Percentiles rank a stretch among this genome's conserved stretches.
Conservation (phyloP, 2,888 invertebrate species). For the Megastigmus dorsalis region DNA sequence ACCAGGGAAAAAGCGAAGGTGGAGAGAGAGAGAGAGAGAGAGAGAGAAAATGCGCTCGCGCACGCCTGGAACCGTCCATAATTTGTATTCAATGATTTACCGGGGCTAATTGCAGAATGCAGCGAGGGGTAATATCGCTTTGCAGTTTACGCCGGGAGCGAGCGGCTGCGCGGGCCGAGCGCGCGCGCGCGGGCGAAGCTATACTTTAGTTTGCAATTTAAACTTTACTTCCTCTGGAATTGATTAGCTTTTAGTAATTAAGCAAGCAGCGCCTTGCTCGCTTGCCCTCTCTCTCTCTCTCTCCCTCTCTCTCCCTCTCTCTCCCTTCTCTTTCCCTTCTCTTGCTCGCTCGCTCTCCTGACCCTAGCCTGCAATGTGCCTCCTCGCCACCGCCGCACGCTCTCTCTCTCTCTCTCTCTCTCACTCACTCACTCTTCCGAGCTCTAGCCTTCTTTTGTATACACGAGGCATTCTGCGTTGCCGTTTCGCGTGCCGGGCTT, state of each 20-base stretch:
- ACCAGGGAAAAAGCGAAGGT: too few relatives aligned
- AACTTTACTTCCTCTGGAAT: conserved; percentile 75
- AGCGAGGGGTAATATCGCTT: conserved; percentile 65
- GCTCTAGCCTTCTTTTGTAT: conserved; percentile 26
- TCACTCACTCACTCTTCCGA: conserved; percentile 27
- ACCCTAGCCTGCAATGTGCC: too few relatives aligned
- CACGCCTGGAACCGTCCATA: conserved; percentile 65
- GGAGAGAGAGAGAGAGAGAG: conserved; percentile 1
- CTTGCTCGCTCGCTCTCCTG: too few relatives aligned
- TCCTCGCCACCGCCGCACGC: conserved; percentile 46
- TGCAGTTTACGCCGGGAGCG: conserved; percentile 60
- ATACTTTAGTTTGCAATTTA: conserved; percentile 75
- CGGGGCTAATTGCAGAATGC: conserved; percentile 74
- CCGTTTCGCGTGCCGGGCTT: conserved; percentile 16
- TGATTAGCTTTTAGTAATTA: conserved; percentile 75
- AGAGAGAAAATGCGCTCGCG: too few relatives aligned
- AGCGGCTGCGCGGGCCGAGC: conserved; percentile 15
- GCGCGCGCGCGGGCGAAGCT: conserved; percentile 56
- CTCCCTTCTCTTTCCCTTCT: conserved; percentile 29
- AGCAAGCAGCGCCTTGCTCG: conserved; percentile 69
- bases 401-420: conserved; percentile 49
- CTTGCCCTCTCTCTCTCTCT: conserved; percentile 51
- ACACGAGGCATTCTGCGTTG: conserved; percentile 23
- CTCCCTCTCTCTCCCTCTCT: conserved; percentile 48
- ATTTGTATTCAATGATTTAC: conserved; percentile 74